A percentile compares a stretch with the other conserved stretches of the same genome.
These are phyloP conservation scores for Scartelaos histophorus DNA, from an alignment of 2,113 vertebrate species.

Conservation along the genomic window DNA sequence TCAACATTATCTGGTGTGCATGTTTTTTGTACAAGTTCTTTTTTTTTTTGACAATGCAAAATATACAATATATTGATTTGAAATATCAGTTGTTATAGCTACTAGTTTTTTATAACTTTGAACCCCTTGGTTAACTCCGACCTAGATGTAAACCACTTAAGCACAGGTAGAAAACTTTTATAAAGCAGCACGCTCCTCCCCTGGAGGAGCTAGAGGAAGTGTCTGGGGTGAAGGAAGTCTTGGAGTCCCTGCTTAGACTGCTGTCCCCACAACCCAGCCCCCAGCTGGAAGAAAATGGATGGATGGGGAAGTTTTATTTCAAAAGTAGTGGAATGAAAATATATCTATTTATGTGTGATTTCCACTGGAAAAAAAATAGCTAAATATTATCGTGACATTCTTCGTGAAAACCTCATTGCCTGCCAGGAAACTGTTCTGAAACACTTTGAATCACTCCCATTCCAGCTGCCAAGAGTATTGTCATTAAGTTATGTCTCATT, in stretches of 20 bases:
- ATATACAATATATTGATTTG: background rate
- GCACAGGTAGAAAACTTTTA: background rate
- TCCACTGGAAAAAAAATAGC: too few relatives aligned
- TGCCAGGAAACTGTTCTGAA: conserved; percentile 11
- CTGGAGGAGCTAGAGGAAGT: too few relatives aligned
- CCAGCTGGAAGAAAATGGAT: too few relatives aligned
- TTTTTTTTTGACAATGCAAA: background rate
- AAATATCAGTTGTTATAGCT: background rate
- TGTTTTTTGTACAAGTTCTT: too few relatives aligned
- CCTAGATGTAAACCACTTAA: background rate
- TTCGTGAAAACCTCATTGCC: background rate
- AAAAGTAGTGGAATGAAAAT: too few relatives aligned
- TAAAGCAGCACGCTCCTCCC: too few relatives aligned
- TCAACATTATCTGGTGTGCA: background rate
- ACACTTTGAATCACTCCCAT: conserved; percentile 37
- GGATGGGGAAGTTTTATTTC: too few relatives aligned
- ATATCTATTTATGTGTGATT: too few relatives aligned
- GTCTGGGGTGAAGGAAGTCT: too few relatives aligned
- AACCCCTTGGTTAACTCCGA: background rate
- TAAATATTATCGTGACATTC: background rate
- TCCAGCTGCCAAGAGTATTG: conserved; percentile 19
- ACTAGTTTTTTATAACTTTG: background rate
- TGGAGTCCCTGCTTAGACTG: too few relatives aligned
- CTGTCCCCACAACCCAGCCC: too few relatives aligned
- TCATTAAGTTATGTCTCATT: conserved; percentile 24